A percentile compares a stretch with the other conserved stretches of the same genome.
These are phyloP conservation scores for Acrocephalus arundinaceus DNA, from an alignment of 2,113 vertebrate genomes.

Conservation along the genomic window DNA sequence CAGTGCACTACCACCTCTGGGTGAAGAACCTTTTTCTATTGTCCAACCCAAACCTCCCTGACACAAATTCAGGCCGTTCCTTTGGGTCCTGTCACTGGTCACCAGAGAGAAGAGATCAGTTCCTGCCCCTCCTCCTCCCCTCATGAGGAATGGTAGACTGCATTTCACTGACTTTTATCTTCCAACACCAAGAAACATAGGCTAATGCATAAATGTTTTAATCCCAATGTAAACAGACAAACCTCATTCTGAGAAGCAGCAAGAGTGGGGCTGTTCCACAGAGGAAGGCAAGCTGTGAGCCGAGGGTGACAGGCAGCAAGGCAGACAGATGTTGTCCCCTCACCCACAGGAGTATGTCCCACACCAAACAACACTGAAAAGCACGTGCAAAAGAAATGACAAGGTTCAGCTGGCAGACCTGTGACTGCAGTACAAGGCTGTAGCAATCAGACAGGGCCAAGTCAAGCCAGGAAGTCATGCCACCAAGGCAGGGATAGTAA, in stretches of 20 bases:
- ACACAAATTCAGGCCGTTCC: background rate
- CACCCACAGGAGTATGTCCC: background rate
- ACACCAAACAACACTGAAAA: background rate
- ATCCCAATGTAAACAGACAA: background rate
- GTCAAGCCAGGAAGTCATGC: background rate
- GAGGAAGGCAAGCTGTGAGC: background rate
- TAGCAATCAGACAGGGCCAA: background rate
- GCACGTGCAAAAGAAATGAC: fast-evolving
- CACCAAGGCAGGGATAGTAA: background rate
- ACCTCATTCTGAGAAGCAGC: background rate
- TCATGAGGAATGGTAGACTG: background rate
- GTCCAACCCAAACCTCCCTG: background rate
- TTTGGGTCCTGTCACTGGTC: background rate
- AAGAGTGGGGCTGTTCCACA: background rate
- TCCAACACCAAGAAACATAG: background rate
- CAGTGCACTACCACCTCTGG: too few relatives aligned
- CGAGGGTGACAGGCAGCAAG: fast-evolving
- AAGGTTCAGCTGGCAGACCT: background rate
- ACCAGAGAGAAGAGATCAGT: background rate
- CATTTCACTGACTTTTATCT: background rate
- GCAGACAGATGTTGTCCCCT: background rate
- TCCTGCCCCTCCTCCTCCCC: background rate
- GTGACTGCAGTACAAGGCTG: background rate
- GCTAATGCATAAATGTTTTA: background rate
- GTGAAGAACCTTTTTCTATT: background rate